Evolutionary conservation across 1,140 invertebrate genomes (phyloP).

Genomic region (Drosophila ananassae): DNA sequence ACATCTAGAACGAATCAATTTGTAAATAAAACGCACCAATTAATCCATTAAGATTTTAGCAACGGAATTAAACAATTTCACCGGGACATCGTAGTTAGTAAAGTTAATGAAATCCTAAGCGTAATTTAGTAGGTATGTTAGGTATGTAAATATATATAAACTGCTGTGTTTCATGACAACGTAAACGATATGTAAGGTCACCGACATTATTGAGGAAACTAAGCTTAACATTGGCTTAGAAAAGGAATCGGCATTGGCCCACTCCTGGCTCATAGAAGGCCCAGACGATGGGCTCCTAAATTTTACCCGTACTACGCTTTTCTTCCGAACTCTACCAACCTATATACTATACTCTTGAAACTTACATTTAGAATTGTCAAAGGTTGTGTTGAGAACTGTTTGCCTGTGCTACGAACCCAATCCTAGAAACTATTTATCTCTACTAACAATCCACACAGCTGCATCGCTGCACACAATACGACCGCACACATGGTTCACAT

Average conservation of each 20-base stretch:
- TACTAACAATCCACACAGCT: conserved; percentile 31
- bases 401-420: conserved; percentile 63
- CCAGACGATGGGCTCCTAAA: conserved; percentile 21
- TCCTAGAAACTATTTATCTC: conserved; percentile 33
- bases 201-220: conserved; percentile 22
- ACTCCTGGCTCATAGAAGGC: conserved; percentile 8
- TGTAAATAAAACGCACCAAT: conserved; percentile 81
- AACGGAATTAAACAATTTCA: conserved; percentile 45
- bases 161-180: conserved; percentile 83
- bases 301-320: conserved; percentile 57
- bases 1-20: conserved; percentile 64
- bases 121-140: conserved; percentile 44
- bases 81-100: conserved; percentile 65
- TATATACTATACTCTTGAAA: conserved; percentile 38
- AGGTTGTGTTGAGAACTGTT: conserved; percentile 74
- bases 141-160: conserved; percentile 67
- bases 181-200: conserved; percentile 64
- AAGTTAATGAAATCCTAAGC: conserved; percentile 65
- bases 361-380: conserved; percentile 46
- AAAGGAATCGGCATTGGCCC: background rate
- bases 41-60: conserved; percentile 80
- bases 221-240: conserved; percentile 54
- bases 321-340: conserved; percentile 38
- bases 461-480: conserved; percentile 48
- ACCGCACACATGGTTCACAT: conserved; percentile 17